Evolutionary conservation across 2,888 invertebrate species (phyloP).

Genomic region (Chrysina gloriosa): DNA sequence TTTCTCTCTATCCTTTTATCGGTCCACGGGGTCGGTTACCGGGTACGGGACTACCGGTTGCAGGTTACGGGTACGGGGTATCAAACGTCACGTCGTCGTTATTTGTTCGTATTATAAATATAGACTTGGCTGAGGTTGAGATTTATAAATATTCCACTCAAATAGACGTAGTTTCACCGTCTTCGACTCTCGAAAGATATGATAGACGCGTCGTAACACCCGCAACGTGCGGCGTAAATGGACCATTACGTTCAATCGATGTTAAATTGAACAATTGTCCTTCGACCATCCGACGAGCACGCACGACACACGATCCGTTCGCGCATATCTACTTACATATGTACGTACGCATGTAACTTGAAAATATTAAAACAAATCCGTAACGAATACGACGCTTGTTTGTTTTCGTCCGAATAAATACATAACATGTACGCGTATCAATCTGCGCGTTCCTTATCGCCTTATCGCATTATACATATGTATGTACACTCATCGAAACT

Average conservation of each 20-base stretch:
- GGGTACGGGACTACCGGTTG: no score
- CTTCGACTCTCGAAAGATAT: neutral
- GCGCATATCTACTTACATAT: neutral
- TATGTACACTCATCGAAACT: neutral
- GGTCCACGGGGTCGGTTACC: neutral
- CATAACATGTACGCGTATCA: neutral
- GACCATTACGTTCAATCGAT: neutral
- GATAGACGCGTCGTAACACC: no score
- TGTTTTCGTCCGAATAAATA: no score
- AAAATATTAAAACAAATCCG: no score
- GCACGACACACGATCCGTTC: neutral
- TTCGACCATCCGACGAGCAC: neutral
- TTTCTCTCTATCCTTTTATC: neutral
- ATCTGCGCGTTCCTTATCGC: neutral
- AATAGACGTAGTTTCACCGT: conserved; percentile 24
- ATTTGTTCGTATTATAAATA: conserved; percentile 31
- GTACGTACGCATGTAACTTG: neutral
- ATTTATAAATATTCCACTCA: conserved; percentile 40
- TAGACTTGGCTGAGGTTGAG: conserved; percentile 34
- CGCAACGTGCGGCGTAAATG: neutral
- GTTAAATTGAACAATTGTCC: conserved; percentile 11
- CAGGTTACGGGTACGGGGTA: no score
- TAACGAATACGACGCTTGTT: neutral
- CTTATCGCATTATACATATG: neutral
- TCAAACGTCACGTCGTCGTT: conserved; percentile 24